Base-by-base conservation (phyloP, 2,888 invertebrate species). In the Mythimna loreyi region DNA sequence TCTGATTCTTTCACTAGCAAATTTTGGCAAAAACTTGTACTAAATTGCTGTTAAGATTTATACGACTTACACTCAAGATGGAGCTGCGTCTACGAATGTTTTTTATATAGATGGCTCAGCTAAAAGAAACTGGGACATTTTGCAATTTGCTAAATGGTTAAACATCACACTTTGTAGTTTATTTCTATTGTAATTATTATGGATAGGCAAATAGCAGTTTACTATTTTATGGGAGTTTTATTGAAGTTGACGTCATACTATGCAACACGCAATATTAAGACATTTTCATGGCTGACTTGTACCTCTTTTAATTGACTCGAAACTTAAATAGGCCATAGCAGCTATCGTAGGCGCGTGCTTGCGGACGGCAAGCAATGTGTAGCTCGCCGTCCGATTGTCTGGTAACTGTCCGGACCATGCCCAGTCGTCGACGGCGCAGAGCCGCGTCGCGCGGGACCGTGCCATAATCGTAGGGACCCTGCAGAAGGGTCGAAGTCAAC, bases 21-120 rank as follows among this genome's bases (percentile, higher is more conserved):
- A 74, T 67, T 63, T 72, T 58, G 47, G 43, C 64, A 52, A 72
- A 68, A 63, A 67, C 50, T 40, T 45, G 40, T 58, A 59, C 30
- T 16, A 65, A 69, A 59, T 57, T 67, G 36, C 25, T 65, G 61
- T 36, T 36, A 19, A n/a, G n/a, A n/a, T n/a, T n/a, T n/a, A n/a
- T n/a, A n/a, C n/a, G 19, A 40, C 2, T 16, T 1, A 9, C 13
- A 45, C 13, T 21, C 3, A 30, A 66, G 53, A 52, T 43, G 30
- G 8, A 50, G 28, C 30, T 52, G 21, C 13, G 28, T 45, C 16
- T 30, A 19, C 43, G n/a, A 52, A 23, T 47, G 4, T 2, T 66
- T 50, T n/a, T n/a, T n/a, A n/a, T n/a, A 23, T 55, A 55, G 8
- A 40, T 19, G 21, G 19, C 21, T 55, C 21, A 43, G 21, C n/a